A percentile compares a stretch with the other conserved stretches of the same genome.
Conservation (phyloP, 53 echinoderm and acorn worm genomes). For the Luidia sarsii region DNA sequence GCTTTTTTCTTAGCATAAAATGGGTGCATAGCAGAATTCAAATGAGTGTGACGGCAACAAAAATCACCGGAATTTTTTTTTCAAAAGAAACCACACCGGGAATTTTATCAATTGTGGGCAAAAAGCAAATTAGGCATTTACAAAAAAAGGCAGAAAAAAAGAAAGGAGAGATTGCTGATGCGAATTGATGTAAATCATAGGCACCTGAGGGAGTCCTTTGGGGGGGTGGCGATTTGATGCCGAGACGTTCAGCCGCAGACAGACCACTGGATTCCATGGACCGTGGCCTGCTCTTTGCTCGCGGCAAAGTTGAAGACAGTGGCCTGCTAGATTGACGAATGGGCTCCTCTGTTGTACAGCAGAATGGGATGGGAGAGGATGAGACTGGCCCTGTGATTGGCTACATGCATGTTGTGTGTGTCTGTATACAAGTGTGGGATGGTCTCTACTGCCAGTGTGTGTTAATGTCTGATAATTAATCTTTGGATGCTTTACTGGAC, state of each 20-base stretch:
- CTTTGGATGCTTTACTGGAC: slow-evolving; percentile 2
- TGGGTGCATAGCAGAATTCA: too few relatives aligned
- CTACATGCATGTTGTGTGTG: slow-evolving; percentile 41
- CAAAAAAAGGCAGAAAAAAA: neutral
- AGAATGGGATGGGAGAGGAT: too few relatives aligned
- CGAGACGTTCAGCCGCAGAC: slow-evolving; percentile 90
- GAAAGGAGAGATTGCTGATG: slow-evolving; percentile 13
- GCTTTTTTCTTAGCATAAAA: too few relatives aligned
- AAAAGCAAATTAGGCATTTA: neutral
- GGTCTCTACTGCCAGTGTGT: neutral
- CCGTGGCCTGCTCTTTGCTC: slow-evolving; percentile 59
- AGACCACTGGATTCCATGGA: slow-evolving; percentile 66
- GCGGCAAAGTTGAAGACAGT: slow-evolving; percentile 56
- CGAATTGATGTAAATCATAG: slow-evolving; percentile 30
- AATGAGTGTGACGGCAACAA: too few relatives aligned
- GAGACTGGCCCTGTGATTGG: slow-evolving; percentile 38
- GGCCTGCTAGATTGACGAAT: slow-evolving; percentile 66
- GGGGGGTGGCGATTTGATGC: slow-evolving; percentile 90
- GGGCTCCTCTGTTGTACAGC: slow-evolving; percentile 69
- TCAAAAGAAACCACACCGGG: neutral
- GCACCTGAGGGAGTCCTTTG: slow-evolving; percentile 62
- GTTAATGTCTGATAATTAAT: slow-evolving; percentile 26
- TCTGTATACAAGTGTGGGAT: neutral
- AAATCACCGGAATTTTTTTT: too few relatives aligned
- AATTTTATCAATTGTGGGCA: neutral